Conservation (phyloP, 1,140 invertebrate genomes). For the Ooceraea biroi region DNA sequence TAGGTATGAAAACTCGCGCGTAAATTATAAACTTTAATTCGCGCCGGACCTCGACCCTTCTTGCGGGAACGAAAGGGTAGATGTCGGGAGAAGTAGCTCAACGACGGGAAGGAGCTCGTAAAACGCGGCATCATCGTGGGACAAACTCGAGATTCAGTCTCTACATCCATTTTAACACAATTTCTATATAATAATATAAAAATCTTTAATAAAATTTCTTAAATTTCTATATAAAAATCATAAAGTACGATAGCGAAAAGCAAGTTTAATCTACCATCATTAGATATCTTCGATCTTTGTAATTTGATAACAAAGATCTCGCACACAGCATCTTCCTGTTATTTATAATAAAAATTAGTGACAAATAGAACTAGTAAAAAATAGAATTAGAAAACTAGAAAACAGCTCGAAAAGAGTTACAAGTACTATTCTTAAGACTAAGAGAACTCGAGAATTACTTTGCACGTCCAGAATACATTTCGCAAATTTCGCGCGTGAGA, state of each 20-base stretch:
- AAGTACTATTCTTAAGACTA: not conserved
- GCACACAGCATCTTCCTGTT: not conserved
- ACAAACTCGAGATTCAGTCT: not conserved
- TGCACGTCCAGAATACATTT: not conserved
- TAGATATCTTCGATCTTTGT: too few relatives aligned
- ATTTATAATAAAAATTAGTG: too few relatives aligned
- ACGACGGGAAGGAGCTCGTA: not conserved
- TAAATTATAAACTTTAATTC: conserved; percentile 74
- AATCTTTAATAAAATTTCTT: too few relatives aligned
- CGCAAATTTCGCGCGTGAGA: conserved; percentile 17
- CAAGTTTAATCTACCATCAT: not conserved
- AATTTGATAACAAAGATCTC: not conserved
- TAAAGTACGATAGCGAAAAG: not conserved
- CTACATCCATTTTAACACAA: too few relatives aligned
- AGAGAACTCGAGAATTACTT: not conserved
- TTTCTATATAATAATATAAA: too few relatives aligned
- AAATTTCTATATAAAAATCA: too few relatives aligned
- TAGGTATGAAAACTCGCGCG: conserved; percentile 67
- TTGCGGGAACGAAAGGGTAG: conserved; percentile 51
- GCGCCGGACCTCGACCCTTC: conserved; percentile 61
- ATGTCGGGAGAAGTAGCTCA: not conserved
- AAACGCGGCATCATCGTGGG: conserved; percentile 6
- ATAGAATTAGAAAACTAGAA: too few relatives aligned
- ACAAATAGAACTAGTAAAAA: too few relatives aligned
- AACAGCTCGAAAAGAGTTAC: not conserved